These are phyloP conservation scores for Acronicta aceris DNA, from an alignment of 2,888 invertebrate genomes.

Conservation along the genomic window DNA sequence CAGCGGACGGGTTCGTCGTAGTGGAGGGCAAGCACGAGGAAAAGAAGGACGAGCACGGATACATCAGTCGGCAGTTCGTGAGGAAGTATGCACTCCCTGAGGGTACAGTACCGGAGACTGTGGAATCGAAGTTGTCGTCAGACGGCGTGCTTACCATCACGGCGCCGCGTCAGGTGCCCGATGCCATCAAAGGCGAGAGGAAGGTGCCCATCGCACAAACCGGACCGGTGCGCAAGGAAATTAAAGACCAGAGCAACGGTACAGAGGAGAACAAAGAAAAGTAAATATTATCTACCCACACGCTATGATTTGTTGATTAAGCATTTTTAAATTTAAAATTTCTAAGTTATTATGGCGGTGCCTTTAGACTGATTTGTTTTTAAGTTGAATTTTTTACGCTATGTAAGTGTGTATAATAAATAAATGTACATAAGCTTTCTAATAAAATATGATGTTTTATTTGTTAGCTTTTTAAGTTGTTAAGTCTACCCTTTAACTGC, in stretches of 20 bases:
- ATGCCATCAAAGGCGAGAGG: conserved; percentile 65
- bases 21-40: conserved; percentile 94
- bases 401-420: conserved; percentile 3
- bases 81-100: conserved; percentile 92
- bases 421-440: conserved; percentile 26
- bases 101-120: conserved; percentile 90
- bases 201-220: conserved; percentile 71
- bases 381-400: conserved; percentile 9
- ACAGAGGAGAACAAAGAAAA: conserved; percentile 12
- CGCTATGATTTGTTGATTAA: background rate
- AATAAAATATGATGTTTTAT: conserved; percentile 7
- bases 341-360: conserved; percentile 37
- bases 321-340: conserved; percentile 47
- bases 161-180: conserved; percentile 83
- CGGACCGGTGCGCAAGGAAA: conserved; percentile 73
- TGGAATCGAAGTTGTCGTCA: conserved; percentile 92
- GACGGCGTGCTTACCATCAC: conserved; percentile 92
- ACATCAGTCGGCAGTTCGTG: conserved; percentile 92
- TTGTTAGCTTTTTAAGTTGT: background rate
- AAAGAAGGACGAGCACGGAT: conserved; percentile 92
- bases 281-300: background rate
- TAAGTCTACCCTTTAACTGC: background rate
- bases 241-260: conserved; percentile 60
- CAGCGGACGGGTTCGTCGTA: conserved; percentile 91
- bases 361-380: conserved; percentile 61